These are phyloP conservation scores for Acrobasis suavella DNA, from an alignment of 2,888 invertebrate genomes.

Conservation along the genomic window DNA sequence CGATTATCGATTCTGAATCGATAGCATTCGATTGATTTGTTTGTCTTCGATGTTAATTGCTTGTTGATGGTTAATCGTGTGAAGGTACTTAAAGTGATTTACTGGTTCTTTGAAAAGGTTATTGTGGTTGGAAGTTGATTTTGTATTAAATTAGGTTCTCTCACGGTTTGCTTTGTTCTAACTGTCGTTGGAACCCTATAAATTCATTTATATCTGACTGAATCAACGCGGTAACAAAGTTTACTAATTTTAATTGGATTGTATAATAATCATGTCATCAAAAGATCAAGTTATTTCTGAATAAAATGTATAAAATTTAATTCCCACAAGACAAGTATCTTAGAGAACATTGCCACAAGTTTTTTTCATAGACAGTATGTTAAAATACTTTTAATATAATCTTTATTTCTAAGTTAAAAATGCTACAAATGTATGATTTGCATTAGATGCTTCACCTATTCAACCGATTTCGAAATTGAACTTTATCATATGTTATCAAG, in stretches of 20 bases:
- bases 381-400: too few relatives aligned
- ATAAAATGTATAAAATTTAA: too few relatives aligned
- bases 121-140: background rate
- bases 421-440: too few relatives aligned
- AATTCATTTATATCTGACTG: too few relatives aligned
- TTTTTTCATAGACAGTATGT: too few relatives aligned
- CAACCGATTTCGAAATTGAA: background rate
- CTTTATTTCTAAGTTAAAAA: too few relatives aligned
- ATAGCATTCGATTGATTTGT: conserved; percentile 26
- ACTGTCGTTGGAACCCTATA: background rate
- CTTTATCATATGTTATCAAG: background rate
- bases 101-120: conserved; percentile 15
- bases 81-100: conserved; percentile 14
- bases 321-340: too few relatives aligned
- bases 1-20: conserved; percentile 43
- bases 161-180: conserved; percentile 9
- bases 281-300: too few relatives aligned
- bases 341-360: too few relatives aligned
- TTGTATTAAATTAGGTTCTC: background rate
- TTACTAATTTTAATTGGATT: too few relatives aligned
- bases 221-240: too few relatives aligned
- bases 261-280: too few relatives aligned
- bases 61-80: conserved; percentile 15
- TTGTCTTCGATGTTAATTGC: conserved; percentile 27
- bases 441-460: background rate